Evolutionary conservation across 1,140 invertebrate species (phyloP), one percentile per base, ranked within the genome.

Genomic region (Chrysoperla carnea): DNA sequence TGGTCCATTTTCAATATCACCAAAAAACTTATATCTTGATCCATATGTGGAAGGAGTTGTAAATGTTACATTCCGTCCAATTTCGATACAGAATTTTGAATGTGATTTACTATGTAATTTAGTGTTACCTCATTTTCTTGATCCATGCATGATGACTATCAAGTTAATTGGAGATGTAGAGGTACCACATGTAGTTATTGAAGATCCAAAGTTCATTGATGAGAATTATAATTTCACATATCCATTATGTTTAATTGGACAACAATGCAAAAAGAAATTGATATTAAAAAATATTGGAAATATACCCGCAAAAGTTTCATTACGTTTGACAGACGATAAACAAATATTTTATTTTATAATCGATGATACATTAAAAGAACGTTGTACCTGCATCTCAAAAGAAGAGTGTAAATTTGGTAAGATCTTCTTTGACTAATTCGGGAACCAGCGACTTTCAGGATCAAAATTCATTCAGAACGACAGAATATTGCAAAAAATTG

Each of bases 11-110:
- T 43, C 43, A 11, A 46, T 54, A 17, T 29, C 41, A 8, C 54
- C 56, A 12, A 12, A 37, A 6, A 35, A 29, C 8, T 37, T 48
- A 2, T 42, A 13, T n/a, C 42, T 58, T 4, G 48, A 54, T 36
- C 42, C 54, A 14, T 53, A 51, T 37, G 40, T 29, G 36, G 27
- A 36, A 6, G 40, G 13, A 11, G 31, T 31, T 23, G 28, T 55
- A 31, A 39, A 39, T n/a, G 44, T 57, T 8, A 47, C 31, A 15
- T 58, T 54, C 39, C 50, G 41, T 11, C 56, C 56, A 3, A 41
- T 43, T n/a, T 38, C 47, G 8, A 48, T 57, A 37, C 13, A 39
- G 17, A 13, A 11, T 9, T 39, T 27, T 39, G 14, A 39, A 39
- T 15, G 15, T 11, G 28, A 23, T 11, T 11, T 39, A 13, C 15